Percentiles rank a stretch among this genome's conserved stretches.
These are phyloP conservation scores for Pomacea maculata DNA, from an alignment of 1,140 invertebrate genomes.

Conservation along the genomic window DNA sequence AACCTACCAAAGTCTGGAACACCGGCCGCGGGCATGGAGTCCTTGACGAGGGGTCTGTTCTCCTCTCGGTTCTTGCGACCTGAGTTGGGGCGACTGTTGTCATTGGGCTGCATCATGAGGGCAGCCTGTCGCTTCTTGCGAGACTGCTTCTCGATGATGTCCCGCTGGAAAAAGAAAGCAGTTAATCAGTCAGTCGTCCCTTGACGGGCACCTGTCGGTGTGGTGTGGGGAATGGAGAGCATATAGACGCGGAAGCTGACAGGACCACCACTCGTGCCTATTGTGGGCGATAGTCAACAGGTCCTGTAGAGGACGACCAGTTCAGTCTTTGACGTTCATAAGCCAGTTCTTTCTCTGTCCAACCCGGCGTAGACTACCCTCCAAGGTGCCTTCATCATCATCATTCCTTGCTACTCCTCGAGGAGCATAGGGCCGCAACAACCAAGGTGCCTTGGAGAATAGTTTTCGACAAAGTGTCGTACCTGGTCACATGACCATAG, in stretches of 20 bases:
- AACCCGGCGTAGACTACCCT: too few species aligned
- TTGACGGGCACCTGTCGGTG: too few species aligned
- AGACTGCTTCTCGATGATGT: constrained; percentile 30
- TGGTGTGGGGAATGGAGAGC: neutral
- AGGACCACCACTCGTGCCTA: neutral
- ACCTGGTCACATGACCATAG: too few species aligned
- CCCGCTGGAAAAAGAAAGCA: constrained; percentile 26
- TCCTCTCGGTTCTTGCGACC: constrained; percentile 38
- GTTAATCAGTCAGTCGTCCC: too few species aligned
- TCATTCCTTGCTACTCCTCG: too few species aligned
- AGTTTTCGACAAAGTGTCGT: too few species aligned
- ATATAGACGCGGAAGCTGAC: neutral
- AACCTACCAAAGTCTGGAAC: constrained; percentile 33
- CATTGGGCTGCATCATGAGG: constrained; percentile 41
- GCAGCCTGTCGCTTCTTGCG: constrained; percentile 30
- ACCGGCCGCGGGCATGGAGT: constrained; percentile 7
- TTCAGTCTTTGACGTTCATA: neutral
- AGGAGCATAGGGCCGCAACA: too few species aligned
- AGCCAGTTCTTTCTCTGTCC: neutral
- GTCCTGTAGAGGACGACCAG: neutral
- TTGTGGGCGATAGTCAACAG: neutral
- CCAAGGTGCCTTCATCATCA: too few species aligned
- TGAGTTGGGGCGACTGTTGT: constrained; percentile 35
- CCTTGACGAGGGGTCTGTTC: constrained; percentile 36
- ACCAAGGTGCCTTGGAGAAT: too few species aligned